Evolutionary conservation across 2,888 invertebrate genomes (phyloP), one percentile per base, ranked within the genome.

Genomic region (Stegophylla sp.): DNA sequence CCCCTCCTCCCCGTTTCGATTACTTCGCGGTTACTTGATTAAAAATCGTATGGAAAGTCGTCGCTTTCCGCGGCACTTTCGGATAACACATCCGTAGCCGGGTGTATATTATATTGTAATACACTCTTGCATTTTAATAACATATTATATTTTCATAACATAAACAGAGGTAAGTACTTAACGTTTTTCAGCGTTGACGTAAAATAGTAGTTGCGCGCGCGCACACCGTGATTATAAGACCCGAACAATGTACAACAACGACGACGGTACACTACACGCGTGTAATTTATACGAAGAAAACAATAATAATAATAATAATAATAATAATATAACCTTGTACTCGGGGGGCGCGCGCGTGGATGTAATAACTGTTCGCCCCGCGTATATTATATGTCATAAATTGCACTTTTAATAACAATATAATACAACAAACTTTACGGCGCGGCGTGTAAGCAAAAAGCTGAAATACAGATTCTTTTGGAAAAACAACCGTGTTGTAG

Each of bases 311-410:
- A 67, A 56, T 20, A 61, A 67, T 26, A 67, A 67, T 67, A 48
- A 45, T 45, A 67, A 56, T 20, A 56, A 20, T 5, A 53, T 9
- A 7, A 51, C 64, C 15, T 41, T 23, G 45, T 23, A 26, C 13
- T 3, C 13, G 20, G 45, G 45, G 41, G n/a, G 28, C 10, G 43
- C 15, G 43, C 17, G 10, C 17, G 23, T 67, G 45, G 45, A 67
- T 67, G 67, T 67, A 67, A 67, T 67, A 67, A 67, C 67, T 48
- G 67, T 48, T 45, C 43, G 45, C 67, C 67, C 45, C 67, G 26
- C 23, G 5, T 23, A n/a, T n/a, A n/a, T n/a, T n/a, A n/a, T n/a
- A n/a, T n/a, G 45, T 23, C 67, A 26, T 67, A 67, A 67, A 67
- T 67, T 67, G 23, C 17, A 48, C 67, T 26, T 67, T 67, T 67